Evolutionary conservation across 2,888 invertebrate species (phyloP), one percentile per base, ranked within the genome.

Genomic region (Megaustenia siamemsis): DNA sequence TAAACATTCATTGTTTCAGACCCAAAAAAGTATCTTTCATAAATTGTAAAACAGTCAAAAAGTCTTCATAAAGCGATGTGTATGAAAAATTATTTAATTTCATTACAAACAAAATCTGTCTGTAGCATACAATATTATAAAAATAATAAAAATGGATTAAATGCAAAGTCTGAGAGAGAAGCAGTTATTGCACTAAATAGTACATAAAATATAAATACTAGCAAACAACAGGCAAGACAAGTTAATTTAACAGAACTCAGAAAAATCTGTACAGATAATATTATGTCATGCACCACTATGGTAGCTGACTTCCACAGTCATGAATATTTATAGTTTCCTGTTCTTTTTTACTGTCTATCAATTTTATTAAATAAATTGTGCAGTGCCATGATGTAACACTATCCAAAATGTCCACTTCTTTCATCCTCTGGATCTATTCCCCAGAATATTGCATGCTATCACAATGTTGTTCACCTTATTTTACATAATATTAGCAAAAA

Each of bases 161-260:
- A 53, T 10, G 45, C 21, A n/a, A 49, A 15, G 21, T 49, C 28
- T 73, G 8, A 8, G 45, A n/a, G 12, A 49, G 28, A 28, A 32
- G 40, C 40, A 24, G 40, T 40, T 71, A 71, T 71, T 71, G 71
- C 43, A 71, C 71, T 43, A 32, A 43, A 71, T 43, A 45, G 71
- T n/a, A 71, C n/a, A 71, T 43, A n/a, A 43, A 56, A n/a, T 32
- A 63, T 2, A 45, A 24, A 69, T n/a, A 43, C n/a, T 12, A 45
- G 35, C 15, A 40, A 43, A 28, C 71, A 43, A 24, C 12, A 28
- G 40, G 24, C 69, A 69, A 40, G 24, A 38, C 21, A 69, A 10
- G 12, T 35, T 35, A 18, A 35, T 3, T 35, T 35, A 66, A 35
- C 32, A 66, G 38, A 35, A 35, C 12, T 66, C 15, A 24, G 8